Percentiles rank a stretch among this genome's conserved stretches.
phyloP scores from a whole-genome alignment of 2,888 invertebrate genomes.

The Camptogramma bilineatum region DNA sequence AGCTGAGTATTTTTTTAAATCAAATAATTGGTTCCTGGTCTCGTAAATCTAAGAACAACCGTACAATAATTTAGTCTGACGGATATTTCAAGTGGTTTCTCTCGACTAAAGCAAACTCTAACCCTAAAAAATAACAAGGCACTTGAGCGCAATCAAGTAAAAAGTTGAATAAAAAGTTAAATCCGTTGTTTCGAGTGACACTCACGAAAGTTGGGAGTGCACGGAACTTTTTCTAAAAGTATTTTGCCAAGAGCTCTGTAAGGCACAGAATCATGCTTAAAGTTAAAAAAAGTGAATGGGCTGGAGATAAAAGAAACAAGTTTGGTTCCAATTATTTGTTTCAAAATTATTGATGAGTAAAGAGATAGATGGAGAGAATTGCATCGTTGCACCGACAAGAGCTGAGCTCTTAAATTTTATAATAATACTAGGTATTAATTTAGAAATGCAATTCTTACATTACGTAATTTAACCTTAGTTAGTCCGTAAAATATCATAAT shows the following conservation, averaged over 20 bases:
- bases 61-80: background rate
- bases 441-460: no score
- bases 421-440: no score
- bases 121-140: constrained; percentile 34
- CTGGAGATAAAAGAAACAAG: background rate
- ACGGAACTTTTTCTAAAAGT: constrained; percentile 27
- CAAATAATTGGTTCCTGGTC: background rate
- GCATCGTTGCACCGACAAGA: no score
- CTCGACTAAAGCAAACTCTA: constrained; percentile 23
- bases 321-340: no score
- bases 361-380: no score
- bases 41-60: background rate
- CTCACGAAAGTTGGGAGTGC: constrained; percentile 36
- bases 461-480: no score
- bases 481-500: no score
- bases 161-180: constrained; percentile 35
- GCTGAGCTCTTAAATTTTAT: no score
- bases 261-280: constrained; percentile 2
- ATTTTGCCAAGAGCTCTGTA: constrained; percentile 18
- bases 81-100: constrained; percentile 7
- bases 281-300: background rate
- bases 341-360: no score
- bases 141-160: constrained; percentile 35
- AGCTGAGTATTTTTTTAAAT: background rate
- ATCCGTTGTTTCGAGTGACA: constrained; percentile 41